Percentiles rank a stretch among this genome's conserved stretches.
Conservation (phyloP, 2,113 vertebrate species). For the Tringa solitaria region DNA sequence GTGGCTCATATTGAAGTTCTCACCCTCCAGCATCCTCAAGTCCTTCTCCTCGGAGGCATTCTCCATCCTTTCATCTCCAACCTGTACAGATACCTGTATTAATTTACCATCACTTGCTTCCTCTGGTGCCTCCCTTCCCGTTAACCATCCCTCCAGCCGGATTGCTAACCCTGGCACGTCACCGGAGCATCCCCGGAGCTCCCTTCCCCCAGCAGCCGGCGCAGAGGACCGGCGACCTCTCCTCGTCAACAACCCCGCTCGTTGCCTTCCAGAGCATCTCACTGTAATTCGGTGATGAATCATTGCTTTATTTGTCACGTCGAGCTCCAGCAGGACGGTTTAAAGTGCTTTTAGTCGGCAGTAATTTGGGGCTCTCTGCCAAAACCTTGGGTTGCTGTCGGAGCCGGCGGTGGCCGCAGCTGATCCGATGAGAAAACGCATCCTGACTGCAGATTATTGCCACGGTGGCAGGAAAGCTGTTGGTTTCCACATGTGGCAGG, state of each 20-base stretch:
- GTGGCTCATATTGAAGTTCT: background rate
- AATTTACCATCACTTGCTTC: background rate
- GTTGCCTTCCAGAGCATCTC: background rate
- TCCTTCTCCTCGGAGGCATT: background rate
- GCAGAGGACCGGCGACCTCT: background rate
- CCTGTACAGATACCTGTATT: background rate
- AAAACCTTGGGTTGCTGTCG: background rate
- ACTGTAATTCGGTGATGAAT: background rate
- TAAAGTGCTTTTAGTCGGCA: conserved; percentile 16
- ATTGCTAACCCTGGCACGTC: rapidly evolving
- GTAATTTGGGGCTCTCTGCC: background rate
- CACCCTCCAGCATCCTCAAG: background rate
- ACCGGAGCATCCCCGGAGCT: background rate
- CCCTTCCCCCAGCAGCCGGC: background rate
- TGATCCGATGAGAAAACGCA: background rate
- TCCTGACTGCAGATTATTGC: background rate
- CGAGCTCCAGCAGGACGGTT: background rate
- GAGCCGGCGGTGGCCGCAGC: background rate
- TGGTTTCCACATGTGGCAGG: background rate
- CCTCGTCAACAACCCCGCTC: background rate
- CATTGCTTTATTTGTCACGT: background rate
- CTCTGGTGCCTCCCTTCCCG: background rate
- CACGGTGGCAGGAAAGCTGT: background rate
- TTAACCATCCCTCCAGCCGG: background rate
- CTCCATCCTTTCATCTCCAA: background rate